phyloP scores from a whole-genome alignment of 2,113 vertebrate species.

The Antennarius striatus region DNA sequence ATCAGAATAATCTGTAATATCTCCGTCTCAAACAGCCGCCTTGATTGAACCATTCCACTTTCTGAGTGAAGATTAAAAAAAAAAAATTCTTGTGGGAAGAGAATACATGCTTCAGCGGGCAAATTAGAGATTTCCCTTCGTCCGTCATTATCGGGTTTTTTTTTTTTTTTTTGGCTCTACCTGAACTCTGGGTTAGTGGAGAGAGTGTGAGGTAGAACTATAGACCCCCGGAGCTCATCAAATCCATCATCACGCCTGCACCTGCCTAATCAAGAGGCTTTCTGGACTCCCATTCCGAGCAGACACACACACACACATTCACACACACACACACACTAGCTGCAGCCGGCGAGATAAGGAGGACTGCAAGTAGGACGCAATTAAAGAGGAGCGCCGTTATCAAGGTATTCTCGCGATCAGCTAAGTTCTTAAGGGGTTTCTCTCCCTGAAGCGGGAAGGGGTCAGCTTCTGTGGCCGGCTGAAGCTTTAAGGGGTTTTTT shows the following conservation, averaged over 20 bases:
- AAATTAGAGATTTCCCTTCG: slow-evolving; percentile 65
- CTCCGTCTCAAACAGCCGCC: slow-evolving; percentile 23
- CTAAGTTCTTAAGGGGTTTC: slow-evolving; percentile 68
- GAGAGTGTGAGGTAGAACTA: slow-evolving; percentile 44
- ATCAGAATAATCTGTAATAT: slow-evolving; percentile 54
- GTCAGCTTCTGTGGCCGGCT: slow-evolving; percentile 56
- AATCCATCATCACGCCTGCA: slow-evolving; percentile 70
- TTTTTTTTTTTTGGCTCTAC: slow-evolving; percentile 61
- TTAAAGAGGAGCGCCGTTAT: slow-evolving; percentile 73
- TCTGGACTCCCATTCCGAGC: slow-evolving; percentile 38
- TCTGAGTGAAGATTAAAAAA: slow-evolving; percentile 51
- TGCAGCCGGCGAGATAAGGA: slow-evolving; percentile 78
- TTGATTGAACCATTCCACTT: slow-evolving; percentile 69
- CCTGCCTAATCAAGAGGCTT: slow-evolving; percentile 68
- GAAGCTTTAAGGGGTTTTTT: slow-evolving; percentile 38
- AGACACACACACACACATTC: slow-evolving; percentile 32
- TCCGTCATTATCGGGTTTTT: slow-evolving; percentile 67
- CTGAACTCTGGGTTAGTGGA: slow-evolving; percentile 60
- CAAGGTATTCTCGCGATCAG: slow-evolving; percentile 66
- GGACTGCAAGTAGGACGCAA: slow-evolving; percentile 68
- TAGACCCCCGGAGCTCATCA: slow-evolving; percentile 68
- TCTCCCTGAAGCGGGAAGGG: slow-evolving; percentile 51
- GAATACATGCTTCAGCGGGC: slow-evolving; percentile 64
- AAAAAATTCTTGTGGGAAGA: slow-evolving; percentile 56
- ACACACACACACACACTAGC: slow-evolving; percentile 57